Conservation (phyloP, 2,797 vertebrate genomes). For the Anabacerthia variegaticeps region DNA sequence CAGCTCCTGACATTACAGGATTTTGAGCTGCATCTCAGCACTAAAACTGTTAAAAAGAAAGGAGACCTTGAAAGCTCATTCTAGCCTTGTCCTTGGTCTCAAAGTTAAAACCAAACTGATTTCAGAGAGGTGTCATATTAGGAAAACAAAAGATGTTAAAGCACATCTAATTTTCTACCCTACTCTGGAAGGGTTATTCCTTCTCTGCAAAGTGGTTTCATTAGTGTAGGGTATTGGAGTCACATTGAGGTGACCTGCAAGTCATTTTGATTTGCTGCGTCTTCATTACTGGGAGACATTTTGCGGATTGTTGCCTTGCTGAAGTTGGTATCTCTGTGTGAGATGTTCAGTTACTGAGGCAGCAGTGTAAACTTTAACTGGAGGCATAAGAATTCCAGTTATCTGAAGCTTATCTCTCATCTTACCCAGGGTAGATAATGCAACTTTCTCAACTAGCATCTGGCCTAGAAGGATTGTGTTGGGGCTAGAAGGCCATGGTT, state of each 20-base stretch:
- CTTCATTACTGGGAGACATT: neutral
- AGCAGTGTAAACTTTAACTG: neutral
- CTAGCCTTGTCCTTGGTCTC: neutral
- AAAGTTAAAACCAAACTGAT: conserved; percentile 4
- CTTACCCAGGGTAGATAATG: neutral
- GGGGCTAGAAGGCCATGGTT: neutral
- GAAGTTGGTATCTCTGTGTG: neutral
- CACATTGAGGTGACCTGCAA: neutral
- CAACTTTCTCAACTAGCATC: neutral
- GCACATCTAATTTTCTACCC: neutral
- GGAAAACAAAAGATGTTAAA: neutral
- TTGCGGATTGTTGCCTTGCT: neutral
- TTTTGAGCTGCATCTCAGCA: neutral
- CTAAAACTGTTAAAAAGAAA: neutral
- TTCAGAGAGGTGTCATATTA: neutral
- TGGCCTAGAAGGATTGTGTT: neutral
- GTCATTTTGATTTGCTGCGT: neutral
- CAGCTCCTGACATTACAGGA: neutral
- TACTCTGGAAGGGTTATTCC: neutral
- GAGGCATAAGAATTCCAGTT: neutral
- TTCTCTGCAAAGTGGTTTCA: neutral
- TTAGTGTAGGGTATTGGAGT: neutral
- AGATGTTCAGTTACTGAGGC: neutral
- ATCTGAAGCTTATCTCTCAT: conserved; percentile 7
- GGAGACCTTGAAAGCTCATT: neutral